Evolutionary conservation across 2,888 invertebrate genomes (phyloP), one percentile per base, ranked within the genome.

Genomic region (Rhamphomyia laevipes): DNA sequence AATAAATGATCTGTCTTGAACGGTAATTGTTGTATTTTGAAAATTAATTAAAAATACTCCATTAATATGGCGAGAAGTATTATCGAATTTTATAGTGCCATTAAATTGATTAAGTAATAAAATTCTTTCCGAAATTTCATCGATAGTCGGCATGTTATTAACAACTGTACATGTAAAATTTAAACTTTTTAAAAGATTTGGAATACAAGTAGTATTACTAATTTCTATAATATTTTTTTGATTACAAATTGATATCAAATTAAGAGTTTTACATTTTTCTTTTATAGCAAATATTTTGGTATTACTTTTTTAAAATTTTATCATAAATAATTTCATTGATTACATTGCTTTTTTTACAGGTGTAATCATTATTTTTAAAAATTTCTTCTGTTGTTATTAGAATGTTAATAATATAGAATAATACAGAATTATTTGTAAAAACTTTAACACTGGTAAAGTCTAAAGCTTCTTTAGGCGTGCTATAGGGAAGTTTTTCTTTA

Each of bases 391-490:
- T 46, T 48, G 49, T 51, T 18, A 49, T 51, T 31, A 54, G 52
- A 43, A 56, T 53, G 40, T n/a, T n/a, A n/a, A n/a, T n/a, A 46
- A 57, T 50, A 45, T 55, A 56, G 18, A 56, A 47, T 38, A 57
- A 42, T 30, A 47, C 33, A 15, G 42, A 30, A 27, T 50, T 44
- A 45, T 53, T 51, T 15, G 51, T 52, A n/a, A 53, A 50, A 21
- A 57, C 51, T 53, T 52, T 55, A 11, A 55, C 46, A 35, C 56
- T 51, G 10, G 51, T 47, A 48, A 56, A 56, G 48, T 57, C 54
- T 30, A 57, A 43, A 15, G 54, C 53, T 43, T 58, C 55, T 40
- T 56, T 55, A 43, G 51, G 27, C 30, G 54, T 56, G 10, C 51
- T 40, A 47, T 46, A 55, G 3, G 51, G 51, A 17, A 56, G 50